These are phyloP conservation scores for Myotis brandtii DNA, from an alignment of 2,113 vertebrate genomes.

Conservation along the genomic window DNA sequence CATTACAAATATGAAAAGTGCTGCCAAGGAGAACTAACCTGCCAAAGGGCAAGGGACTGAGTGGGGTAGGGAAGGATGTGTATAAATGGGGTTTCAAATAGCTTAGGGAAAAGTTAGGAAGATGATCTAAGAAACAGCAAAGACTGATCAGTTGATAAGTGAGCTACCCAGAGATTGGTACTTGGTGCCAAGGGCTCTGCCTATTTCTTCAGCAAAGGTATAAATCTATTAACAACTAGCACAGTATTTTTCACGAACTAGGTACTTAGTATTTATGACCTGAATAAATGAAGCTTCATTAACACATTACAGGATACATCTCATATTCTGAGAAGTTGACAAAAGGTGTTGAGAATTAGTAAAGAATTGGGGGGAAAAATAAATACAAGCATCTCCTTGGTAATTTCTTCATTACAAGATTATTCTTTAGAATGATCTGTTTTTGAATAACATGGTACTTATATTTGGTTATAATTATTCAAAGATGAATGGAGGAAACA, in stretches of 20 bases:
- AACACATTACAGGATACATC: background rate
- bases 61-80: background rate
- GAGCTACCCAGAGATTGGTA: background rate
- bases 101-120: background rate
- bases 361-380: background rate
- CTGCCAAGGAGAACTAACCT: background rate
- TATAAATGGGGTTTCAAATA: background rate
- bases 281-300: background rate
- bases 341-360: background rate
- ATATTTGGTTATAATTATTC: background rate
- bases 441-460: background rate
- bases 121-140: background rate
- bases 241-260: background rate
- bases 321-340: background rate
- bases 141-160: background rate
- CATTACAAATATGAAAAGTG: background rate
- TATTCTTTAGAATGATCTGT: background rate
- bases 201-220: background rate
- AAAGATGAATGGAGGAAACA: background rate
- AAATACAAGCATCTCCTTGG: background rate
- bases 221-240: background rate
- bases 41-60: background rate
- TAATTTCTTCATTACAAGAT: background rate
- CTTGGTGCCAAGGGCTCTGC: background rate
- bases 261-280: background rate